Evolutionary conservation across 2,888 invertebrate genomes (phyloP).

Genomic region (Acrobasis consociella): DNA sequence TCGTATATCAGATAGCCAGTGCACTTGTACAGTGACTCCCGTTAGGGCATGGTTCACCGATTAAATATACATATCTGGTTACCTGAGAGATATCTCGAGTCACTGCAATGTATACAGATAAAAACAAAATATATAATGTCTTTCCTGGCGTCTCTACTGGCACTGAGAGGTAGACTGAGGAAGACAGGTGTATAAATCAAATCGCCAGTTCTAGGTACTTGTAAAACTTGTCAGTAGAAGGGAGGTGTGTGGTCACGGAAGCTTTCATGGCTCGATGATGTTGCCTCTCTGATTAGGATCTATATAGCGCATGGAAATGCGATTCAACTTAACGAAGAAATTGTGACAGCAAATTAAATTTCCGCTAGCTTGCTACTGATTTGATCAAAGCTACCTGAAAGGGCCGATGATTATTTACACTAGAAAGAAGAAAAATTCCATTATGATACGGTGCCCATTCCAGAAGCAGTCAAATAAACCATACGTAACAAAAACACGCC

Average conservation of each 20-base stretch:
- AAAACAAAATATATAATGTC: neutral
- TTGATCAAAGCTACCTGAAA: neutral
- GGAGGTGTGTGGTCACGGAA: constrained; percentile 17
- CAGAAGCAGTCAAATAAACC: neutral
- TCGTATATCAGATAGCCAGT: constrained; percentile 67
- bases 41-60: constrained; percentile 70
- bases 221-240: constrained; percentile 7
- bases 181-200: constrained; percentile 22
- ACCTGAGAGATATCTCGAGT: constrained; percentile 26
- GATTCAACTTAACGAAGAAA: neutral
- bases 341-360: constrained; percentile 1
- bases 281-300: constrained; percentile 6
- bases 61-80: constrained; percentile 65
- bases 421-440: neutral
- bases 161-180: constrained; percentile 10
- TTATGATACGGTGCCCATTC: neutral
- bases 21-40: constrained; percentile 70
- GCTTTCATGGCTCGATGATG: constrained; percentile 11
- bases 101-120: constrained; percentile 4
- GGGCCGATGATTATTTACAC: neutral
- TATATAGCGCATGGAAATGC: neutral
- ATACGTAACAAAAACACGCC: neutral
- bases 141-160: neutral
- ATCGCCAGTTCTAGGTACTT: constrained; percentile 18
- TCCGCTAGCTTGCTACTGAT: neutral